Percentiles rank a stretch among this genome's conserved stretches.
phyloP scores from a whole-genome alignment of 2,888 invertebrate species.

The Cheilosia impressa region DNA sequence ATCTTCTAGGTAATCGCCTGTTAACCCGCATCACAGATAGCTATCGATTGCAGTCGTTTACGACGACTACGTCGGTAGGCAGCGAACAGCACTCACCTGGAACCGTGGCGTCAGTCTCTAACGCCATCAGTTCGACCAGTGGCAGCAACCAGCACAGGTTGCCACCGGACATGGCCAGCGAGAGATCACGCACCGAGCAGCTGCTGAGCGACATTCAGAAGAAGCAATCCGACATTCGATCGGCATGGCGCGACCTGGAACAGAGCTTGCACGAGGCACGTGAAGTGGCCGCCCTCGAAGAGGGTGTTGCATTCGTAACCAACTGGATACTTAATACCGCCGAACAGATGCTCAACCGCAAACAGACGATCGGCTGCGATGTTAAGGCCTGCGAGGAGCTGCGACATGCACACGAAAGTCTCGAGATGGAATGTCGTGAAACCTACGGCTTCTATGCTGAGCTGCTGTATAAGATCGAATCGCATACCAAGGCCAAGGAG shows the following conservation, averaged over 20 bases:
- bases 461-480: slow-evolving; percentile 89
- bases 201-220: slow-evolving; percentile 85
- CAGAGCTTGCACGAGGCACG: slow-evolving; percentile 86
- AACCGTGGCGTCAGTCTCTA: slow-evolving; percentile 53
- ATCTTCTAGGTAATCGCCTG: slow-evolving; percentile 81
- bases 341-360: slow-evolving; percentile 89
- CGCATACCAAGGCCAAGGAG: slow-evolving; percentile 77
- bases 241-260: slow-evolving; percentile 86
- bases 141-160: slow-evolving; percentile 78
- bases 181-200: slow-evolving; percentile 85
- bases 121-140: slow-evolving; percentile 48
- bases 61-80: slow-evolving; percentile 51
- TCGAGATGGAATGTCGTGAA: slow-evolving; percentile 91
- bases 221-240: slow-evolving; percentile 86
- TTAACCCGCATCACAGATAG: slow-evolving; percentile 82
- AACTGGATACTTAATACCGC: slow-evolving; percentile 92
- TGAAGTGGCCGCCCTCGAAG: slow-evolving; percentile 86
- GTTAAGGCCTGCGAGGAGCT: slow-evolving; percentile 89
- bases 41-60: slow-evolving; percentile 78
- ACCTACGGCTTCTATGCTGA: slow-evolving; percentile 92
- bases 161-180: slow-evolving; percentile 87
- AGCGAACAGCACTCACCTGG: slow-evolving; percentile 59
- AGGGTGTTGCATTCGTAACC: slow-evolving; percentile 88
- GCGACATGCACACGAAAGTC: slow-evolving; percentile 89
- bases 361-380: slow-evolving; percentile 90